These are phyloP conservation scores for Sarcophaga rosellei DNA, from an alignment of 2,888 invertebrate genomes.

Conservation along the genomic window DNA sequence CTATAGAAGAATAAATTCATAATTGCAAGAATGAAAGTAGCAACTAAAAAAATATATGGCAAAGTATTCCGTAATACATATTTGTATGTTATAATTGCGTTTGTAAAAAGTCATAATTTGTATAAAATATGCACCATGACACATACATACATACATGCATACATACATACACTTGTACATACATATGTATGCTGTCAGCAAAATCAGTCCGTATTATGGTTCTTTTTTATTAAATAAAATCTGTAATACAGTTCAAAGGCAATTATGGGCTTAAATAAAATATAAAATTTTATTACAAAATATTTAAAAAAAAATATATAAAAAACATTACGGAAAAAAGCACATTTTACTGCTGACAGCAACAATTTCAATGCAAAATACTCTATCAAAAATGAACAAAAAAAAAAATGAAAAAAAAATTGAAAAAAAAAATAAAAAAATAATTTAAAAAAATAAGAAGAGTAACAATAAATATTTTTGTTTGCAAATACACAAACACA, in stretches of 20 bases:
- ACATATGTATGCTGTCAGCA: background rate
- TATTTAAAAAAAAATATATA: background rate
- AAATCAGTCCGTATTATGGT: background rate
- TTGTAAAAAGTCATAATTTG: too few species aligned
- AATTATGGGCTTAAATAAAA: constrained; percentile 24
- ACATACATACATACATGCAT: background rate
- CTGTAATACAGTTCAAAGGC: background rate
- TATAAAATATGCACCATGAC: too few species aligned
- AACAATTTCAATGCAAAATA: background rate
- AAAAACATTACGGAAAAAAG: too few species aligned
- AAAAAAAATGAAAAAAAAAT: background rate
- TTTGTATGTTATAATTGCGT: too few species aligned
- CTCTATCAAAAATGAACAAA: background rate
- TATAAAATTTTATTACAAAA: background rate
- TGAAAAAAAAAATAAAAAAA: too few species aligned
- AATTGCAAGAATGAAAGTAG: too few species aligned
- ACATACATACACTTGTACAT: background rate
- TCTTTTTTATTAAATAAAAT: background rate
- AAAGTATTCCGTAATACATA: too few species aligned
- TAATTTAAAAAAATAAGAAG: background rate
- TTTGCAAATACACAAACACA: background rate
- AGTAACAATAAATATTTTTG: background rate
- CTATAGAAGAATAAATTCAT: too few species aligned
- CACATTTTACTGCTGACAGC: constrained; percentile 8
- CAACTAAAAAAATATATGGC: too few species aligned